Base-by-base conservation (phyloP, 2,888 invertebrate species). In the Eudasyphora cyanicolor region DNA sequence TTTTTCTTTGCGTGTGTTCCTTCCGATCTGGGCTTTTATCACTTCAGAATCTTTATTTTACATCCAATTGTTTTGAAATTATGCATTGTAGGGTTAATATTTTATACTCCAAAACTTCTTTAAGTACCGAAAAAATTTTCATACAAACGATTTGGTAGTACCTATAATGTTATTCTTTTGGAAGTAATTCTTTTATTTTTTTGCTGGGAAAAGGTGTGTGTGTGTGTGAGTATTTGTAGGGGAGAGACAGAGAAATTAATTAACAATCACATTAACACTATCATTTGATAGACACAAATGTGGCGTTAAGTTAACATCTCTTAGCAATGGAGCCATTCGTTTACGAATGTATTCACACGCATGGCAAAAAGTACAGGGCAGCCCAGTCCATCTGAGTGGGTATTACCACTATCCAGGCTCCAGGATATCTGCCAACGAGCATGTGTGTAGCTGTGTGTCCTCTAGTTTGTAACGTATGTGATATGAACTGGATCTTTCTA, bases 211-310 rank as follows among this genome's bases (percentile, higher is more conserved):
- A n/a, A n/a, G n/a, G n/a, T n/a, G n/a, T n/a, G n/a, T n/a, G n/a
- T n/a, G n/a, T n/a, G n/a, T n/a, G n/a, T n/a, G n/a, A n/a, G n/a
- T n/a, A n/a, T n/a, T n/a, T n/a, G n/a, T n/a, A n/a, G n/a, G n/a
- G n/a, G n/a, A n/a, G n/a, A n/a, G 19, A 32, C 71, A 57, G 54
- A 12, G 12, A 73, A 73, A 73, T 73, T 73, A 73, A 73, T 73
- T 73, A 71, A 71, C 71, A 71, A 71, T 71, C 35, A 51, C 57
- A 71, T 71, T 71, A 73, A 73, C 73, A 73, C 73, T 60, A n/a
- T 42, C 57, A 17, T 38, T 73, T 38, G 57, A 60, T 73, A 27
- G 73, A 73, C 27, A 73, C 57, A 57, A 60, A 60, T 42, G 57
- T 73, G 73, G 57, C 42, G 57, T 73, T 73, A 60, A 57, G 73